Evolutionary conservation across 2,888 invertebrate species (phyloP), one percentile per base, ranked within the genome.

Genomic region (Leptura quadrifasciata): DNA sequence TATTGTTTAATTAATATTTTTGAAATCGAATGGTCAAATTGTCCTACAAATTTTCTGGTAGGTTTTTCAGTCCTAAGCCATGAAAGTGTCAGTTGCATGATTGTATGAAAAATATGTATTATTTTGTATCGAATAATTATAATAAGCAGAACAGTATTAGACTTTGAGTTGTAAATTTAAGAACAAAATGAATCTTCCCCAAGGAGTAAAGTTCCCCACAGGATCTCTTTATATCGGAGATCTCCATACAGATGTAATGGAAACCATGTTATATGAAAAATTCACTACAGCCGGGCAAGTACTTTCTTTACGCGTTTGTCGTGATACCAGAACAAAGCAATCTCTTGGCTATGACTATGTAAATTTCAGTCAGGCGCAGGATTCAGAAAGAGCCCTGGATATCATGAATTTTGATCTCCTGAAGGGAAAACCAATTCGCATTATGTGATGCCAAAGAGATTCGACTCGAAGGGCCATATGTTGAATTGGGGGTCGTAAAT

Each of bases 381-480:
- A 99, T 92, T 99, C 99, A 89, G 99, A 99, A 91, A 94, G 98
- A 88, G 99, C 99, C 77, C 91, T 99, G 86, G 99, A 99, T 90
- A 98, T 98, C 61, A 99, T 99, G 99, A 99, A 99, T 90, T 99
- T 99, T 90, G 99, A 99, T 91, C 93, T 96, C 87, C 93, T 99
- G 85, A 98, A 97, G 90, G 97, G 97, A 84, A 95, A 97, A 88
- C 99, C 99, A 79, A 99, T 99, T 88, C 94, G 99, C 88, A 99
- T 99, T 87, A 99, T 99, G 99, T 99, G 99, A 99, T 98, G 98
- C 82, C 99, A 99, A 91, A 94, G 99, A 86, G 99, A 99, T 91
- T 99, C 99, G 35, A 98, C 98, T 27, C 92, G n/a, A n/a, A n/a
- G n/a, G n/a, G n/a, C n/a, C n/a, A n/a, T n/a, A n/a, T n/a, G n/a